Base-by-base conservation (phyloP, 2,797 vertebrate species). In the Rhynchonycteris naso region DNA sequence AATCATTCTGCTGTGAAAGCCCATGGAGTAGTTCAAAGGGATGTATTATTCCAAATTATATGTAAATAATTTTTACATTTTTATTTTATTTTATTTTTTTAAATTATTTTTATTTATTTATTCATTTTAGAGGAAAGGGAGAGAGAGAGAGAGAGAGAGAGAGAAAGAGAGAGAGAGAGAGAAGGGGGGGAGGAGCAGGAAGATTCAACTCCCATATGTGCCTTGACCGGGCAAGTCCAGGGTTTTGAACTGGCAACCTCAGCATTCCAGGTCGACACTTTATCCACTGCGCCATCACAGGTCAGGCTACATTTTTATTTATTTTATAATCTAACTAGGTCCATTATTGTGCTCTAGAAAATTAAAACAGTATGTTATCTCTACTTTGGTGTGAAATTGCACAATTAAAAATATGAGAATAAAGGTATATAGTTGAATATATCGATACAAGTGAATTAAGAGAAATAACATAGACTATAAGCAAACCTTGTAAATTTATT, bases 1-100 rank as follows among this genome's bases (percentile, higher is more conserved):
- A 91, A 75, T 88, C 76, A 92, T 89, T 91, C 33, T 69, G n/a
- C 35, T 79, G 47, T 52, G 26, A 79, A 35, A 56, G 50, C n/a
- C n/a, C 28, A 81, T 11, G 35, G 3, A 35, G 9, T 58, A 74
- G 58, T 66, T 63, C 58, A 80, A 85, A 72, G 82, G 30, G n/a
- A 75, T 92, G 80, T 35, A n/a, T 88, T 74, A 76, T 52, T 85
- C 59, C 61, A 90, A 88, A 65, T 74, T 61, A 38, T 33, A 59
- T 54, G 30, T 21, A 82, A 72, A 86, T 95, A 89, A 68, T 28
- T 68, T 63, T 56, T 7, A 43, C 43, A 43, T 88, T 88, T 59
- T 63, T 69, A 74, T 59, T 47, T 78, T 35, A n/a, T n/a, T n/a
- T n/a, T n/a, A n/a, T n/a, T n/a, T n/a, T n/a, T n/a, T n/a, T n/a